A percentile compares a stretch with the other conserved stretches of the same genome.
These are phyloP conservation scores for Rhimphoctona megacephalus DNA, from an alignment of 2,888 invertebrate genomes.

Conservation along the genomic window DNA sequence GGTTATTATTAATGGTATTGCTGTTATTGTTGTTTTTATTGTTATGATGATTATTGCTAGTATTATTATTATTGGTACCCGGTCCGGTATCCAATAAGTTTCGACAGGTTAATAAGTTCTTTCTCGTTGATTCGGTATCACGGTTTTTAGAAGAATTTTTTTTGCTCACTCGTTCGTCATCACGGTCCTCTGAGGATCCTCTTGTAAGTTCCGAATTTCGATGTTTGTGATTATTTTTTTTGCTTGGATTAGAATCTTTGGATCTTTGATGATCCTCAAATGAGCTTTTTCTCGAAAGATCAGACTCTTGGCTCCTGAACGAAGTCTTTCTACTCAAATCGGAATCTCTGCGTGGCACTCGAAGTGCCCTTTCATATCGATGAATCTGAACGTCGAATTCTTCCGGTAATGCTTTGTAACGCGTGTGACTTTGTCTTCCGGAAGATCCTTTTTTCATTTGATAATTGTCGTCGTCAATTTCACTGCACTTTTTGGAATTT, in stretches of 20 bases:
- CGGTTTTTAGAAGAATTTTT: constrained; percentile 55
- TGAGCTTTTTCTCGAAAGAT: constrained; percentile 72
- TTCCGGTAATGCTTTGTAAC: constrained; percentile 69
- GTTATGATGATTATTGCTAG: constrained; percentile 6
- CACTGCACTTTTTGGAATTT: constrained; percentile 62
- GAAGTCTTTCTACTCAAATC: constrained; percentile 71
- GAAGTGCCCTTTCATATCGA: constrained; percentile 75
- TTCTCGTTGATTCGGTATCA: constrained; percentile 67
- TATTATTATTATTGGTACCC: constrained; percentile 4
- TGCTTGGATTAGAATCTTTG: constrained; percentile 59
- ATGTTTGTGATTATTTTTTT: constrained; percentile 28
- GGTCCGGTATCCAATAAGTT: constrained; percentile 32
- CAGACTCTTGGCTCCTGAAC: constrained; percentile 70
- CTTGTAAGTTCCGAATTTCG: constrained; percentile 64
- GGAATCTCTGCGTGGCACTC: constrained; percentile 71
- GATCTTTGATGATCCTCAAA: constrained; percentile 70
- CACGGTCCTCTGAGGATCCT: constrained; percentile 70
- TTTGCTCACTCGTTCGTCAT: constrained; percentile 61
- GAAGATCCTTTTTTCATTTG: constrained; percentile 73
- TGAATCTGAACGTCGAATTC: constrained; percentile 78
- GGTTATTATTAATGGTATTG: constrained; percentile 16
- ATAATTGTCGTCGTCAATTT: constrained; percentile 71
- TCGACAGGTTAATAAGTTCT: constrained; percentile 60
- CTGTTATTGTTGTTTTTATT: constrained; percentile 18
- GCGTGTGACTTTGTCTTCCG: constrained; percentile 53